These are phyloP conservation scores for Oplegnathus fasciatus DNA, from an alignment of 2,113 vertebrate genomes.

Conservation along the genomic window DNA sequence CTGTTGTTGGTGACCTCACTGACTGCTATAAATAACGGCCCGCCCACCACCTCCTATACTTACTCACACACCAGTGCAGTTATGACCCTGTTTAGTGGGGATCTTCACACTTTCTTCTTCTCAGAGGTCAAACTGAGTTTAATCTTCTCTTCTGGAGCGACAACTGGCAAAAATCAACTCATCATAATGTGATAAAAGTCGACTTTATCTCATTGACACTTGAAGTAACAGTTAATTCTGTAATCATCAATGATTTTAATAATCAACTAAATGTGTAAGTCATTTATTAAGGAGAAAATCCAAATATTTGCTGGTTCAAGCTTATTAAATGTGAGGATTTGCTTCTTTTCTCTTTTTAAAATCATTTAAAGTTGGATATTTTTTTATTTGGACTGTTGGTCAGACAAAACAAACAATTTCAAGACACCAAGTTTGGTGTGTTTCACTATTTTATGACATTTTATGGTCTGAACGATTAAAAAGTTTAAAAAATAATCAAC, in stretches of 20 bases:
- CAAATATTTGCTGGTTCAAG: background rate
- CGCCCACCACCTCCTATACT: background rate
- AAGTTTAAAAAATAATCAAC: background rate
- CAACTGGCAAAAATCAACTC: background rate
- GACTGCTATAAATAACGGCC: conserved; percentile 71
- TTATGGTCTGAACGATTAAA: background rate
- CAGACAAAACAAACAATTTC: background rate
- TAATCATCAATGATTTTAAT: background rate
- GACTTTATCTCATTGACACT: background rate
- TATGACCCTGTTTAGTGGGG: conserved; percentile 48
- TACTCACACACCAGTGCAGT: conserved; percentile 38
- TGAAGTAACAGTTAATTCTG: background rate
- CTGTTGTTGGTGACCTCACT: conserved; percentile 61
- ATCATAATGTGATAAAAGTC: background rate
- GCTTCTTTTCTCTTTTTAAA: background rate
- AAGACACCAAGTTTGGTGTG: background rate
- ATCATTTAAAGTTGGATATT: background rate
- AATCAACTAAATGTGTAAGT: background rate
- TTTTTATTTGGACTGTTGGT: background rate
- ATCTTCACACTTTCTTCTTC: conserved; percentile 36
- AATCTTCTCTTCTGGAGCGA: conserved; percentile 14
- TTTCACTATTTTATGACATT: background rate
- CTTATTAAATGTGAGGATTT: background rate
- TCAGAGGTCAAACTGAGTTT: conserved; percentile 58
- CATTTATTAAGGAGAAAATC: background rate